Conservation (phyloP, 2,888 invertebrate species). For the Tipula vernalis region DNA sequence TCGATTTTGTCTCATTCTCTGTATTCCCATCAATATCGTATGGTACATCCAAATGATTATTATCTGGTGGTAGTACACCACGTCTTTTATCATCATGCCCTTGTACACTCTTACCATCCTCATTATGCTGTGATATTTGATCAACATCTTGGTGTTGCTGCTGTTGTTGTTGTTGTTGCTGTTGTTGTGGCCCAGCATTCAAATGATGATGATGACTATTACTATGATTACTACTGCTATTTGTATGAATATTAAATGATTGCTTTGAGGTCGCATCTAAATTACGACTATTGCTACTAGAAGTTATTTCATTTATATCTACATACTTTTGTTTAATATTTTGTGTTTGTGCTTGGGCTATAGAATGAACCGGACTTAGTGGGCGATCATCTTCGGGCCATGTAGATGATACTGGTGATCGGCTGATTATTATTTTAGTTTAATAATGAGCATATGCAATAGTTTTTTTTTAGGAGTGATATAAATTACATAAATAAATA, state of each 20-base stretch:
- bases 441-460: not conserved
- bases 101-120: not conserved
- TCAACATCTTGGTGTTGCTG: not conserved
- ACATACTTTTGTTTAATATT: constrained; percentile 14
- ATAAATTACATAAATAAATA: not conserved
- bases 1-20: constrained; percentile 84
- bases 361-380: constrained; percentile 29
- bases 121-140: not conserved
- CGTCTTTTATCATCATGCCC: not conserved
- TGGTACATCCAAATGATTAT: constrained; percentile 52
- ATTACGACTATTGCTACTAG: constrained; percentile 16
- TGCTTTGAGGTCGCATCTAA: constrained; percentile 5
- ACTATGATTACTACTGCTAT: not conserved
- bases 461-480: not conserved
- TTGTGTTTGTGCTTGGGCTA: constrained; percentile 14
- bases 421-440: constrained; percentile 21
- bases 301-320: constrained; percentile 15
- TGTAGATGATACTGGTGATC: constrained; percentile 32
- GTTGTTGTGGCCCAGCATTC: not conserved
- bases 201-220: not conserved
- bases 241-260: not conserved
- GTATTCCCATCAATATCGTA: constrained; percentile 87
- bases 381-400: constrained; percentile 36
- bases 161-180: no score
- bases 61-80: constrained; percentile 13